Conservation (phyloP, 2,797 vertebrate species). For the Galagoides demidoff region DNA sequence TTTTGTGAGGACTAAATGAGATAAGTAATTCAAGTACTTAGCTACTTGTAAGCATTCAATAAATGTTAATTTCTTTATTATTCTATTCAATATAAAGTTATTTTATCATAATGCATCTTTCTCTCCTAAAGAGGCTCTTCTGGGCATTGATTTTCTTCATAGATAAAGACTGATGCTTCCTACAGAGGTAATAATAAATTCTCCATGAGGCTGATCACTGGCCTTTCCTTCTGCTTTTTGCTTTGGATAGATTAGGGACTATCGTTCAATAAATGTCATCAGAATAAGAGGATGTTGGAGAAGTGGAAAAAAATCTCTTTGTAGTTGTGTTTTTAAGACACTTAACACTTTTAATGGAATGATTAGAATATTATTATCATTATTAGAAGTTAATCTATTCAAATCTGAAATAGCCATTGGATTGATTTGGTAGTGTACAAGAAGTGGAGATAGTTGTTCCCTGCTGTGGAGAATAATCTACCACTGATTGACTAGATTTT, state of each 20-base stretch:
- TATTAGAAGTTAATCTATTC: neutral
- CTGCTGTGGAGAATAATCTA: neutral
- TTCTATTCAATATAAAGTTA: constrained; percentile 37
- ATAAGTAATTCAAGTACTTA: constrained; percentile 50
- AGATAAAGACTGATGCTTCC: constrained; percentile 59
- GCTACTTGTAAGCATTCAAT: constrained; percentile 56
- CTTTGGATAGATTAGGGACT: neutral
- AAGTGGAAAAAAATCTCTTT: neutral
- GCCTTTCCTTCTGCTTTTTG: constrained; percentile 12
- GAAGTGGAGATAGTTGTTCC: neutral
- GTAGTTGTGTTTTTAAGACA: neutral
- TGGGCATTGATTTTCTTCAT: constrained; percentile 60
- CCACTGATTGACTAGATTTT: neutral
- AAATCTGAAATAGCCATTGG: neutral
- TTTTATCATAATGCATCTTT: constrained; percentile 48
- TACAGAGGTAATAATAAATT: constrained; percentile 43
- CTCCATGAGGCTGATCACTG: neutral
- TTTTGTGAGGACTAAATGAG: constrained; percentile 40
- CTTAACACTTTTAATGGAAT: constrained; percentile 32
- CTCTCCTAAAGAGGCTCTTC: constrained; percentile 54
- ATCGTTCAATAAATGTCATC: neutral
- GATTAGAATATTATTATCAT: constrained; percentile 29
- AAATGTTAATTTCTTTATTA: constrained; percentile 49
- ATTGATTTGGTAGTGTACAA: neutral
- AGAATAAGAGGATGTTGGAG: neutral